These are phyloP conservation scores for Danaus melanippus DNA, from an alignment of 1,140 invertebrate genomes.

Conservation along the genomic window DNA sequence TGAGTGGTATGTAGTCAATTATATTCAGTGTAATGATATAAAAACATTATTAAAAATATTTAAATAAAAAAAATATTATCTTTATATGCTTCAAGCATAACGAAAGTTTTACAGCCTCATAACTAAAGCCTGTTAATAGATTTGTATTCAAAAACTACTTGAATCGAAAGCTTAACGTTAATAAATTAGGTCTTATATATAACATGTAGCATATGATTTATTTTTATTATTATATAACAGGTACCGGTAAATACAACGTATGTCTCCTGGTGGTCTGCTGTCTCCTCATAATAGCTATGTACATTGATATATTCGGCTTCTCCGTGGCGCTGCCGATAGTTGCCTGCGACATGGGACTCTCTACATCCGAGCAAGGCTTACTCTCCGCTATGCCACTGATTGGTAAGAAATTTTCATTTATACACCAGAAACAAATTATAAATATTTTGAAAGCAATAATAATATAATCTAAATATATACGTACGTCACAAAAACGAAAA, in stretches of 20 bases:
- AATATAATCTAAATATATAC: too few relatives aligned
- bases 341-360: constrained; percentile 46
- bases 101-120: too few relatives aligned
- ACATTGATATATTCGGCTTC: constrained; percentile 55
- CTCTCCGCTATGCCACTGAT: constrained; percentile 49
- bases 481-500: too few relatives aligned
- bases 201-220: too few relatives aligned
- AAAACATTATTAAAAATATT: too few relatives aligned
- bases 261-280: constrained; percentile 37
- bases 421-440: neutral
- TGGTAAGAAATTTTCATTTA: constrained; percentile 24
- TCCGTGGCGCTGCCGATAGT: constrained; percentile 44
- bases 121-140: too few relatives aligned
- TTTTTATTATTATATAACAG: constrained; percentile 19
- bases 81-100: too few relatives aligned
- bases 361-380: constrained; percentile 37
- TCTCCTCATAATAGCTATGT: constrained; percentile 49
- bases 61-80: too few relatives aligned
- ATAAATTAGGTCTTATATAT: too few relatives aligned
- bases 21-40: neutral
- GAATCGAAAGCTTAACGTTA: too few relatives aligned
- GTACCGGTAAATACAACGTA: constrained; percentile 50
- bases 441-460: too few relatives aligned
- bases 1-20: constrained; percentile 15
- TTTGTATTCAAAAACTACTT: too few relatives aligned